Evolutionary conservation across 2,113 vertebrate species (phyloP).

Genomic region (Acanthochromis polyacanthus): DNA sequence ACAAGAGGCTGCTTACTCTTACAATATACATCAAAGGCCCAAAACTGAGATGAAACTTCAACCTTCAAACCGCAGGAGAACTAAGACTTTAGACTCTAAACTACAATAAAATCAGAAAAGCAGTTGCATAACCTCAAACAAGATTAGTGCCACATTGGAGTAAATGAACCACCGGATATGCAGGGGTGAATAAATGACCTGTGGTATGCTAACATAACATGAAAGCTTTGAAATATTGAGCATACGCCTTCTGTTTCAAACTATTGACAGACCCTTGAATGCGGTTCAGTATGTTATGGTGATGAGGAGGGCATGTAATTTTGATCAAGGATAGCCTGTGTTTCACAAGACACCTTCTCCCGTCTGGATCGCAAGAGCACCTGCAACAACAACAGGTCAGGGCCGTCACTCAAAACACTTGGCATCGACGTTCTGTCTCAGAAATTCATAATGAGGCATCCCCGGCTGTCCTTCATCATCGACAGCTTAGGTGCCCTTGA

Average conservation of each 20-base stretch:
- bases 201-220: slow-evolving; percentile 30
- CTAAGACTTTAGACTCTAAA: slow-evolving; percentile 22
- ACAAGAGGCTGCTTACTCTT: slow-evolving; percentile 67
- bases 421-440: not conserved
- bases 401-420: slow-evolving; percentile 7
- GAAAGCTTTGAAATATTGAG: slow-evolving; percentile 40
- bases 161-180: slow-evolving; percentile 5
- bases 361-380: slow-evolving; percentile 1
- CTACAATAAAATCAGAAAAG: slow-evolving; percentile 49
- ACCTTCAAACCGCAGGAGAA: slow-evolving; percentile 51
- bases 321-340: slow-evolving; percentile 17
- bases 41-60: slow-evolving; percentile 51
- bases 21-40: slow-evolving; percentile 73
- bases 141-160: slow-evolving; percentile 7
- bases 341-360: not conserved
- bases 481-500: slow-evolving; percentile 33
- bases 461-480: not conserved
- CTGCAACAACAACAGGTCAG: slow-evolving; percentile 5
- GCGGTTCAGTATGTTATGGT: not conserved
- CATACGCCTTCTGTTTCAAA: slow-evolving; percentile 36
- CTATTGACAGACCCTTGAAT: slow-evolving; percentile 16
- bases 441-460: slow-evolving; percentile 16
- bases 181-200: slow-evolving; percentile 39
- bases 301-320: not conserved
- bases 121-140: slow-evolving; percentile 27